Base-by-base conservation (phyloP, 2,888 invertebrate species). In the Lacanobia oleracea region DNA sequence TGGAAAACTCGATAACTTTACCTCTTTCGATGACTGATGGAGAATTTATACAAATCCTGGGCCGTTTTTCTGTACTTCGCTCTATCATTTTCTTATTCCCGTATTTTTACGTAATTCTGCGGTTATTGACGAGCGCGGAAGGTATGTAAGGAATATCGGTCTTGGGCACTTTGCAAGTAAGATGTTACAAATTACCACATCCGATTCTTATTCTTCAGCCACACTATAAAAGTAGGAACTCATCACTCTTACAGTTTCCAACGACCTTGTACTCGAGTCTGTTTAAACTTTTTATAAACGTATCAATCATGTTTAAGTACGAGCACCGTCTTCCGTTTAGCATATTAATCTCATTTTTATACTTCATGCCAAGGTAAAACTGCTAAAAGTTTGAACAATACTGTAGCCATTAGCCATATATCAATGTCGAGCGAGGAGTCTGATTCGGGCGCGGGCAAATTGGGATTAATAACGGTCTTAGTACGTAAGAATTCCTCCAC, bases 381-480 rank as follows among this genome's bases (percentile, higher is more conserved):
- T 64, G 75, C 73, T 75, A 75, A 85, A 83, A 87, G 78, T 86
- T 86, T 84, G 79, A 86, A 88, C 84, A 87, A 89, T 87, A 82
- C 82, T 87, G 82, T 77, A 78, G 85, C 81, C 86, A 89, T 87
- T 87, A 88, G 84, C 87, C 83, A 93, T 93, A 92, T 88, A 93
- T 94, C 93, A 94, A 92, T 80, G 92, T 94, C 94, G 80, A 83
- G 70, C 69, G 81, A 76, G 77, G 86, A 86, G 84, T 86, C 88
- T 85, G 87, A 89, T 87, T 88, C 87, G 87, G 86, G 84, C 86
- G 88, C 89, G 87, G 84, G 87, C 91, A 93, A 94, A 94, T 94
- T 93, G 92, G 93, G 93, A 94, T 94, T 93, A 94, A 93, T 94
- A 93, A 91, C 88, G 91, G 90, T 88, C 90, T 88, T 78, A 77